A percentile compares a stretch with the other conserved stretches of the same genome.
These are phyloP conservation scores for Ursus arctos DNA, from an alignment of 2,113 vertebrate genomes.

Conservation along the genomic window DNA sequence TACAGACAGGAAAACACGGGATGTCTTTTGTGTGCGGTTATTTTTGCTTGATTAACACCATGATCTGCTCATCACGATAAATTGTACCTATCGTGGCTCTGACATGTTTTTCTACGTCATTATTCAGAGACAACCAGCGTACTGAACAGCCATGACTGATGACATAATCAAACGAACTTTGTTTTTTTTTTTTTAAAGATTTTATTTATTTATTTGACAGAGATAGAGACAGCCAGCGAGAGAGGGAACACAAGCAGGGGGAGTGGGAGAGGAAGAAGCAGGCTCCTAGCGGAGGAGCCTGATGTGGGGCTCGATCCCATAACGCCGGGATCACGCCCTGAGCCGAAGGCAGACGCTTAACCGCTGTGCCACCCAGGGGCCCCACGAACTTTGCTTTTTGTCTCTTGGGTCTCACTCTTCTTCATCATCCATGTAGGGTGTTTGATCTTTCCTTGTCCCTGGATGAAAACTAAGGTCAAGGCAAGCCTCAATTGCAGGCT, in stretches of 20 bases:
- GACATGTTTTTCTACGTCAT: not conserved
- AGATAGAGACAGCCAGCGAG: too few relatives aligned
- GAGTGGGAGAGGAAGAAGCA: too few relatives aligned
- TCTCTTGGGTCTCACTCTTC: not conserved
- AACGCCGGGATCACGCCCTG: too few relatives aligned
- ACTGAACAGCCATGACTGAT: not conserved
- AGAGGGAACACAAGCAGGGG: too few relatives aligned
- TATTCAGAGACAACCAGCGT: not conserved
- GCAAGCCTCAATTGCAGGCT: not conserved
- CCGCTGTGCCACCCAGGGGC: too few relatives aligned
- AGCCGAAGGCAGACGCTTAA: too few relatives aligned
- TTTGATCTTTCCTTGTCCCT: not conserved
- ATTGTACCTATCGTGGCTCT: not conserved
- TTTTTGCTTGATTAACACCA: constrained; percentile 5
- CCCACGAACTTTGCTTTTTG: not conserved
- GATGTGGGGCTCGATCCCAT: too few relatives aligned
- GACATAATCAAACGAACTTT: not conserved
- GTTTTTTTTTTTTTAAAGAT: too few relatives aligned
- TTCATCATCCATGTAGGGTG: not conserved
- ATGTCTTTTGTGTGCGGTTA: not conserved
- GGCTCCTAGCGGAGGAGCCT: too few relatives aligned
- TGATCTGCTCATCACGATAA: not conserved
- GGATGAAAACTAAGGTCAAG: not conserved
- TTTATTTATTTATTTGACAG: too few relatives aligned
- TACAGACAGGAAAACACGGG: not conserved